Evolutionary conservation across 2,888 invertebrate species (phyloP).

Genomic region (Drosophila peninsularis): DNA sequence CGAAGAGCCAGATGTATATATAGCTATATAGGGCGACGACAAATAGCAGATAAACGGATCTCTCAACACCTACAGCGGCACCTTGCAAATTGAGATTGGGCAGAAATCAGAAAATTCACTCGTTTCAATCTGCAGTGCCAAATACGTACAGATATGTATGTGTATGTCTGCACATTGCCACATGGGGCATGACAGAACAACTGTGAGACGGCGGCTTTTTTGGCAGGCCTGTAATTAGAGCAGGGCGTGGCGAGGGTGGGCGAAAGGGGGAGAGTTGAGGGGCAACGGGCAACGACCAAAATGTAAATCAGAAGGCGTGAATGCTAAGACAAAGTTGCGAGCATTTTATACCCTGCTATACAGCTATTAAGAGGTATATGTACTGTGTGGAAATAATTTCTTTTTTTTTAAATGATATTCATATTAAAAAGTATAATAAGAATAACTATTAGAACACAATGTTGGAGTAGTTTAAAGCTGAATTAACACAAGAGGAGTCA

Average conservation of each 20-base stretch:
- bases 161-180: constrained; percentile 34
- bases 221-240: constrained; percentile 51
- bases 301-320: constrained; percentile 59
- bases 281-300: constrained; percentile 31
- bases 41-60: constrained; percentile 34
- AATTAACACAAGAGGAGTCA: too few species aligned
- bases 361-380: background rate
- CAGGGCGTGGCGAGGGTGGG: background rate
- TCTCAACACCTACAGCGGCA: constrained; percentile 40
- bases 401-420: too few species aligned
- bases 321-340: constrained; percentile 25
- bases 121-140: constrained; percentile 36
- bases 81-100: constrained; percentile 18
- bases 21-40: constrained; percentile 9
- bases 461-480: too few species aligned
- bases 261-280: background rate
- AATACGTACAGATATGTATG: constrained; percentile 17
- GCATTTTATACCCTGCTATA: constrained; percentile 2
- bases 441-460: too few species aligned
- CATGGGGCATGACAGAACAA: constrained; percentile 44
- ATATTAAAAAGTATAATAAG: background rate
- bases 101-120: constrained; percentile 44
- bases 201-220: constrained; percentile 30
- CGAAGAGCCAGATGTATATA: constrained; percentile 13
- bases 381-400: too few species aligned